Percentiles rank a stretch among this genome's conserved stretches.
phyloP scores from a whole-genome alignment of 2,113 vertebrate genomes.

The Solea senegalensis region DNA sequence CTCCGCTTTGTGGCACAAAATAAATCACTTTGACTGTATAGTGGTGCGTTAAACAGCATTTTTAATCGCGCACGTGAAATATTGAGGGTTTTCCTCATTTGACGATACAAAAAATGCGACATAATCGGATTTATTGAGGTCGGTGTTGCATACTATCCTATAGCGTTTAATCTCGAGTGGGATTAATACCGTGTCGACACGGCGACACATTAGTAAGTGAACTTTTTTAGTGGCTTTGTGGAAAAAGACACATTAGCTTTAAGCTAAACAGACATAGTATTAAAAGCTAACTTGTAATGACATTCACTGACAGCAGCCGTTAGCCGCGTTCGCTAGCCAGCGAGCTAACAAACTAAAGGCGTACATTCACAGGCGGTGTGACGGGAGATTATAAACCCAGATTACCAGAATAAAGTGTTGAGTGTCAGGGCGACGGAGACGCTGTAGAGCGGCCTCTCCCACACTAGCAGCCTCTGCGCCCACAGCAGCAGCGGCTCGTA shows the following conservation, averaged over 20 bases:
- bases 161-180: neutral
- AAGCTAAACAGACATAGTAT: slow-evolving; percentile 66
- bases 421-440: slow-evolving; percentile 87
- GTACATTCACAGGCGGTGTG: too few relatives aligned
- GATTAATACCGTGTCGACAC: neutral
- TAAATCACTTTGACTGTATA: too few relatives aligned
- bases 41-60: too few relatives aligned
- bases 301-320: slow-evolving; percentile 18
- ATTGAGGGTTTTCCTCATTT: too few relatives aligned
- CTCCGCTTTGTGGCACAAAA: too few relatives aligned
- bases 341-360: too few relatives aligned
- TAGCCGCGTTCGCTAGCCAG: neutral
- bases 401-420: slow-evolving; percentile 92
- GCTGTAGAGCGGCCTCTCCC: slow-evolving; percentile 94
- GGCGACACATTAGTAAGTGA: neutral
- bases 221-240: slow-evolving; percentile 1
- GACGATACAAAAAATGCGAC: too few relatives aligned
- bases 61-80: too few relatives aligned
- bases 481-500: slow-evolving; percentile 84
- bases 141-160: neutral
- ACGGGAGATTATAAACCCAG: neutral
- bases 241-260: slow-evolving; percentile 47
- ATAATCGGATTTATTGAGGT: too few relatives aligned
- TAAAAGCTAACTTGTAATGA: slow-evolving; percentile 60
- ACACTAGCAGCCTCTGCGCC: slow-evolving; percentile 90